Conservation (phyloP, 2,797 vertebrate species). For the Vespertilio murinus region DNA sequence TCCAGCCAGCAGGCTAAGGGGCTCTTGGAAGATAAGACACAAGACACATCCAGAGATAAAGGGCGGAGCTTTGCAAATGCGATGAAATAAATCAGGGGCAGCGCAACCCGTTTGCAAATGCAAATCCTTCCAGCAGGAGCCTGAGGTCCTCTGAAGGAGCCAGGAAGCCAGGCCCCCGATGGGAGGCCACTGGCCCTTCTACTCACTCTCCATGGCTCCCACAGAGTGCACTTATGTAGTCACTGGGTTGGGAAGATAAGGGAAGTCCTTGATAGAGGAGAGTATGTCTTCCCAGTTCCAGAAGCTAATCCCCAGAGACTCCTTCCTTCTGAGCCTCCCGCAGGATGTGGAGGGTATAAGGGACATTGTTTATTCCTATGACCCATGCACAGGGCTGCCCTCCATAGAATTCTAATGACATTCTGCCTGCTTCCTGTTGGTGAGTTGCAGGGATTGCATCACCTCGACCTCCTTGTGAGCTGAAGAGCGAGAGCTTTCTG, state of each 20-base stretch:
- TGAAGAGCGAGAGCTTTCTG: neutral
- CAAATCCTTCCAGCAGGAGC: neutral
- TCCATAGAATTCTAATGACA: neutral
- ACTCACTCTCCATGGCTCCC: neutral
- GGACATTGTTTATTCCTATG: conserved; percentile 20
- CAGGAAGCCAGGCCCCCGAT: neutral
- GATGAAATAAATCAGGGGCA: neutral
- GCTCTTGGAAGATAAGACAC: conserved; percentile 67
- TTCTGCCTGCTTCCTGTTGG: neutral
- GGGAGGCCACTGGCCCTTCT: neutral
- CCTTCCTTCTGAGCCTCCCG: conserved; percentile 35
- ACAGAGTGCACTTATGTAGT: neutral
- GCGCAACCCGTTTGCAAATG: neutral
- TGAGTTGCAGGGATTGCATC: neutral
- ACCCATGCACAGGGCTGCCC: neutral
- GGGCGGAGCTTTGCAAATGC: neutral
- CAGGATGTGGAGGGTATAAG: neutral
- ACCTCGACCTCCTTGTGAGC: neutral
- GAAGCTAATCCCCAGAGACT: conserved; percentile 62
- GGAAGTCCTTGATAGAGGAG: conserved; percentile 10
- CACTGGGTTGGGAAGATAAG: conserved; percentile 15
- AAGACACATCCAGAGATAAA: conserved; percentile 55
- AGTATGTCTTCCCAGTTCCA: conserved; percentile 3
- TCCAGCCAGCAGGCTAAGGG: conserved; percentile 67
- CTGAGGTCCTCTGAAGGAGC: neutral